Evolutionary conservation across 2,797 vertebrate genomes (phyloP).

Genomic region (Florisuga fusca): DNA sequence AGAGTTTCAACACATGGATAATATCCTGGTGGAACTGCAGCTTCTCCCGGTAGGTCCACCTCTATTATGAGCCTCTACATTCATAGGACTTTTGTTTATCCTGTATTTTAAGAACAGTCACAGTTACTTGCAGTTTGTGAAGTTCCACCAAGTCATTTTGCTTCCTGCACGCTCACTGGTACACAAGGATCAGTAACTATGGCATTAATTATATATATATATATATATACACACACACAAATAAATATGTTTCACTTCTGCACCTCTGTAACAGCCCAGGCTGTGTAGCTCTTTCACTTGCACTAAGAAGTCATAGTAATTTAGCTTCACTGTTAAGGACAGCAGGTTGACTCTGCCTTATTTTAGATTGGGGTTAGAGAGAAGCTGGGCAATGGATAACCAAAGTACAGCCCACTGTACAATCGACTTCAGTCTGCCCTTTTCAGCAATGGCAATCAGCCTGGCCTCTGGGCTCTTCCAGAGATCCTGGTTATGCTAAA

Average conservation of each 20-base stretch:
- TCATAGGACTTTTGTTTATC: not conserved
- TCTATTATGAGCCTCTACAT: accelerated
- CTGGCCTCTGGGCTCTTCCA: not conserved
- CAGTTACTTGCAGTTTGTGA: not conserved
- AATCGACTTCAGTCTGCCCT: not conserved
- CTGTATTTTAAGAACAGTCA: not conserved
- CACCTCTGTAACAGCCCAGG: not conserved
- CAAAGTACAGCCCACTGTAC: not conserved
- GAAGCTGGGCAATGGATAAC: not conserved
- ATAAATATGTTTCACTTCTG: not conserved
- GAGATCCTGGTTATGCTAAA: not conserved
- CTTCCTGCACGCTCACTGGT: not conserved
- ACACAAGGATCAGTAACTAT: not conserved
- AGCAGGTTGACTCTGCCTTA: not conserved
- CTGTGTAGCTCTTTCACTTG: not conserved
- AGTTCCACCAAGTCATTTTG: not conserved
- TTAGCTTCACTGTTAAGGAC: not conserved
- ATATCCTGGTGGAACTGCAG: conserved; percentile 83
- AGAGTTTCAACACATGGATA: conserved; percentile 84
- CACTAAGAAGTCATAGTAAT: not conserved
- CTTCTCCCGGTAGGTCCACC: conserved; percentile 80
- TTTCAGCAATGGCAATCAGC: not conserved
- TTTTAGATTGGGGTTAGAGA: not conserved
- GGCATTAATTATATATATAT: too few relatives aligned
- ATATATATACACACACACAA: too few relatives aligned